Evolutionary conservation across 2,888 invertebrate species (phyloP).

Genomic region (Nemoura dubitans): DNA sequence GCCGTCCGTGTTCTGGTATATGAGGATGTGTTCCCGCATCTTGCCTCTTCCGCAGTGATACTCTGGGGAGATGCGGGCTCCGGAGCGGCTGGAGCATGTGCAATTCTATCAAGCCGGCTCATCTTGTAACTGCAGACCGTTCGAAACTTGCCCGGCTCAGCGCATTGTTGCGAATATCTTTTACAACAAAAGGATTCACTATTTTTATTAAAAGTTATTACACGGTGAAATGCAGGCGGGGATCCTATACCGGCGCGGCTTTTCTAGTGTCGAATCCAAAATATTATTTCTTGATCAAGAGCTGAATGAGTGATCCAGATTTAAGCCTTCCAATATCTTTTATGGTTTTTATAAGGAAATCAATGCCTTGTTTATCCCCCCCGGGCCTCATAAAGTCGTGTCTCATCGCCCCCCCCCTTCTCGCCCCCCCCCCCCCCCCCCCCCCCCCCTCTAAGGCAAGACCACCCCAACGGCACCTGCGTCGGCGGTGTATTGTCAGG

Average conservation of each 20-base stretch:
- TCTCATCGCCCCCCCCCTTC: constrained; percentile 3
- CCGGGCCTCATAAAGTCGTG: constrained; percentile 29
- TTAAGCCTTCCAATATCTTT: constrained; percentile 37
- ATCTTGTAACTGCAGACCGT: background rate
- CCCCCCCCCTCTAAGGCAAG: too few relatives aligned
- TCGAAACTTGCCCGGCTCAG: background rate
- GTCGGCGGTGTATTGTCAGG: background rate
- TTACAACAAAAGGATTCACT: background rate
- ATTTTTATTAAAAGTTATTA: background rate
- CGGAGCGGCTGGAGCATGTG: background rate
- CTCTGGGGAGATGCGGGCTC: background rate
- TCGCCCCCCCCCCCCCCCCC: background rate
- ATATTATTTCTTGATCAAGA: constrained; percentile 35
- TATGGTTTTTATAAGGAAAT: constrained; percentile 36
- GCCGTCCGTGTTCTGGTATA: background rate
- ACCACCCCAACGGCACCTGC: constrained; percentile 31
- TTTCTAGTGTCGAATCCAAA: background rate
- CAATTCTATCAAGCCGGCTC: background rate
- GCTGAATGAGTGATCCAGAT: constrained; percentile 33
- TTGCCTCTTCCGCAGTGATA: background rate
- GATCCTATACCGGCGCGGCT: background rate
- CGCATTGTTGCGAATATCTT: background rate
- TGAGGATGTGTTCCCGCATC: background rate
- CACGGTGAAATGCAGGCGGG: background rate
- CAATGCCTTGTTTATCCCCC: constrained; percentile 40